Percentiles rank a stretch among this genome's conserved stretches.
Evolutionary conservation across 2,888 invertebrate species (phyloP).

Genomic region (Penaeus monodon): DNA sequence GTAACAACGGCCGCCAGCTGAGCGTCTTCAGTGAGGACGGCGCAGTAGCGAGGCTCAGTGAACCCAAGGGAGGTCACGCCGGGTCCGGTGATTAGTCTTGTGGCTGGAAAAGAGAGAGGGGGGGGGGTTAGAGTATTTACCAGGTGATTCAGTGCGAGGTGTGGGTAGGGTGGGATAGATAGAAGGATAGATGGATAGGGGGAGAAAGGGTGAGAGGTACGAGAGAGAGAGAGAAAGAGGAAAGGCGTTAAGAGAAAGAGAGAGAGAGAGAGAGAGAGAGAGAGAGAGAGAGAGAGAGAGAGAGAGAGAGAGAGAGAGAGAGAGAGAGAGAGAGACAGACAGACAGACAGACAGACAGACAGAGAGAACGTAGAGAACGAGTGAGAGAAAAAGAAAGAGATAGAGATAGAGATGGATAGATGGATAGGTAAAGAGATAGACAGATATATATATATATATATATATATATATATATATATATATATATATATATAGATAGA

Average conservation of each 20-base stretch:
- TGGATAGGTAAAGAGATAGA: too few species aligned
- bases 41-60: conserved; percentile 77
- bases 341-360: too few species aligned
- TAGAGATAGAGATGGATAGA: too few species aligned
- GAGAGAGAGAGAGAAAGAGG: conserved; percentile 26
- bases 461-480: too few species aligned
- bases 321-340: too few species aligned
- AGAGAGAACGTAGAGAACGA: too few species aligned
- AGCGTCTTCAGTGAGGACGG: conserved; percentile 85
- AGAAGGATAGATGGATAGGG: background rate
- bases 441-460: too few species aligned
- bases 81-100: conserved; percentile 39
- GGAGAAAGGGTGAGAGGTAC: background rate
- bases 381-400: too few species aligned
- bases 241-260: background rate
- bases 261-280: too few species aligned
- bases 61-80: conserved; percentile 45
- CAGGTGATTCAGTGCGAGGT: background rate
- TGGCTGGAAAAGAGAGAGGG: conserved; percentile 20
- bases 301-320: too few species aligned
- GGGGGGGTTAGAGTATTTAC: background rate
- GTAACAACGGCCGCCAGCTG: conserved; percentile 85
- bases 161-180: background rate
- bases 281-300: too few species aligned
- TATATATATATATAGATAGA: too few species aligned